A percentile compares a stretch with the other conserved stretches of the same genome.
phyloP scores from a whole-genome alignment of 2,113 vertebrate genomes.

The Enhydra lutris region DNA sequence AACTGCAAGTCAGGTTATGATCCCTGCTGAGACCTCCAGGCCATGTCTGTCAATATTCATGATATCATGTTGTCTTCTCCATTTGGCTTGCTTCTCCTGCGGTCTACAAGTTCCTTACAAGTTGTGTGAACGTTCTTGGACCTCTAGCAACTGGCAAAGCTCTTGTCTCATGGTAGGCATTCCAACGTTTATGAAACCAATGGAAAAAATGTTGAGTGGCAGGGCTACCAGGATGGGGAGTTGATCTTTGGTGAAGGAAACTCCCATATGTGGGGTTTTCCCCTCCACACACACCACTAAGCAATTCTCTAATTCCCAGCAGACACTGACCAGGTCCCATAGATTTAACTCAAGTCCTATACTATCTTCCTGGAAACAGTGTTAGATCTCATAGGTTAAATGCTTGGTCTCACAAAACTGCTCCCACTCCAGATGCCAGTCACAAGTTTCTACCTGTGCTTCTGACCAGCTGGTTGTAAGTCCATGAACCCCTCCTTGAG shows the following conservation, averaged over 20 bases:
- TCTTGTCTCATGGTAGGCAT: background rate
- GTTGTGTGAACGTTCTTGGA: too few relatives aligned
- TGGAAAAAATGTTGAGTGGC: background rate
- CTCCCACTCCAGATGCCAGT: background rate
- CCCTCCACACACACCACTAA: background rate
- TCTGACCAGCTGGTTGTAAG: background rate
- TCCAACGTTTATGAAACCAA: background rate
- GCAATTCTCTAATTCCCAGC: background rate
- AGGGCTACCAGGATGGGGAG: background rate
- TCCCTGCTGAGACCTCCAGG: background rate
- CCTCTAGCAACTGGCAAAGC: background rate
- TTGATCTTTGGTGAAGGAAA: background rate
- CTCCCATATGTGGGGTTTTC: background rate
- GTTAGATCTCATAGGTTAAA: background rate
- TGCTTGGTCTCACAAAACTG: background rate
- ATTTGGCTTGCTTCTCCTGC: background rate
- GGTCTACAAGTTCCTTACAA: too few relatives aligned
- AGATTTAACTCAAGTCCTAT: background rate
- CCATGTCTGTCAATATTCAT: background rate
- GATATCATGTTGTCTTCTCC: background rate
- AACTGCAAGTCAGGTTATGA: background rate
- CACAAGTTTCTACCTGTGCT: background rate
- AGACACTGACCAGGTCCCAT: background rate
- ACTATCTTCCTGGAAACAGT: background rate
- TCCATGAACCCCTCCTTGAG: background rate